These are phyloP conservation scores for Lepus americanus DNA, from an alignment of 2,113 vertebrate genomes.

Conservation along the genomic window DNA sequence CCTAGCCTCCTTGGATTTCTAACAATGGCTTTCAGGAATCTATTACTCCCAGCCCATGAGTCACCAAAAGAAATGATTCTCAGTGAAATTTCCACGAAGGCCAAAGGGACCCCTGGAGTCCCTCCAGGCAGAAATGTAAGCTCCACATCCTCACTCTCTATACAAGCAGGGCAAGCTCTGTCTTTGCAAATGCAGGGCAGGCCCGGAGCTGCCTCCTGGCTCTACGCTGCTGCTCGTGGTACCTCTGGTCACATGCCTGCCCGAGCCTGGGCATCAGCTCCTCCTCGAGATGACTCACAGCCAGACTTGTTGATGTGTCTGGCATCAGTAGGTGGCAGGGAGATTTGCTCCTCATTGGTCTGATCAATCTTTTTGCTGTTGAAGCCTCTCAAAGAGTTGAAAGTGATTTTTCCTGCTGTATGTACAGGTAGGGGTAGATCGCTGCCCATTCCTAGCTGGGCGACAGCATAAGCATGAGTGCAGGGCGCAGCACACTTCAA, in stretches of 20 bases:
- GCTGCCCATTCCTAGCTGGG: conserved; percentile 84
- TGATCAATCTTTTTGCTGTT: conserved; percentile 86
- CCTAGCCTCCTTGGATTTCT: background rate
- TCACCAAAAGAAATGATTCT: background rate
- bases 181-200: background rate
- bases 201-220: accelerated
- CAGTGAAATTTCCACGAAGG: background rate
- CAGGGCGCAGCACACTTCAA: background rate
- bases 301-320: conserved; percentile 61
- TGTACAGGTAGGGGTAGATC: conserved; percentile 81
- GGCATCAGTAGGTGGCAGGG: conserved; percentile 51
- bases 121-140: no score
- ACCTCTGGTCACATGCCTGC: no score
- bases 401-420: conserved; percentile 85
- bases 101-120: background rate
- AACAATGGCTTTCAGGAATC: background rate
- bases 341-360: conserved; percentile 80
- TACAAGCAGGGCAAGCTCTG: background rate
- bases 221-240: background rate
- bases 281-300: background rate
- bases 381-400: conserved; percentile 84
- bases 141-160: background rate
- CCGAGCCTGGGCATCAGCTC: no score
- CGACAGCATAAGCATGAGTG: conserved; percentile 77
- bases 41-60: background rate